A percentile compares a stretch with the other conserved stretches of the same genome.
These are phyloP conservation scores for Gasteruption jaculator DNA, from an alignment of 2,888 invertebrate species.

Conservation along the genomic window DNA sequence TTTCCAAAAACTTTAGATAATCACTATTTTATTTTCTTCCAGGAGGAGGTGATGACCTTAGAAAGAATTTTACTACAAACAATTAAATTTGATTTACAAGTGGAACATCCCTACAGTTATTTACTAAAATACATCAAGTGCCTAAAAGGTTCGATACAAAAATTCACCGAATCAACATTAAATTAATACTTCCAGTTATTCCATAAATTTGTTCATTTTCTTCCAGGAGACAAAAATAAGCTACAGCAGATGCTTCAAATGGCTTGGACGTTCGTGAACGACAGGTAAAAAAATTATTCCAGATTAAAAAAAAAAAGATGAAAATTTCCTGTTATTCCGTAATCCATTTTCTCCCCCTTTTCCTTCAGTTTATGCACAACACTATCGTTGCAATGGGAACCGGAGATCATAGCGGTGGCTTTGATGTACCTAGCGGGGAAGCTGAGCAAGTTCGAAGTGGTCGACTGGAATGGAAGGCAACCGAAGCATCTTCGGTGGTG, in stretches of 20 bases:
- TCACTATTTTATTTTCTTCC: constrained; percentile 21
- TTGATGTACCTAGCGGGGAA: constrained; percentile 96
- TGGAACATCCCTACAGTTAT: constrained; percentile 95
- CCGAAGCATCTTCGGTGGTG: constrained; percentile 87
- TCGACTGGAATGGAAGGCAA: constrained; percentile 83
- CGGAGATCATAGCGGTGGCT: constrained; percentile 96
- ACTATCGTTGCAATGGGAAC: constrained; percentile 96
- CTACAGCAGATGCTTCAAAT: constrained; percentile 96
- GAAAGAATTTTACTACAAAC: constrained; percentile 95
- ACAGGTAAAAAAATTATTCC: constrained; percentile 60
- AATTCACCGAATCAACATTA: constrained; percentile 1
- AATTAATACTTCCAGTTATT: too few species aligned
- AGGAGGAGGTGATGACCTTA: constrained; percentile 84
- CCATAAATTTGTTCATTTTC: background rate
- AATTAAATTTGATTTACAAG: constrained; percentile 97
- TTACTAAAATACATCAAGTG: constrained; percentile 91
- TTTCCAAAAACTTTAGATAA: too few species aligned
- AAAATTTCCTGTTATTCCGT: constrained; percentile 15
- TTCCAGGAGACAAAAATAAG: constrained; percentile 79
- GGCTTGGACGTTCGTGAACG: constrained; percentile 99
- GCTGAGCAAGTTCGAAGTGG: constrained; percentile 90
- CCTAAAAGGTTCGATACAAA: constrained; percentile 67
- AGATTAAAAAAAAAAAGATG: background rate
- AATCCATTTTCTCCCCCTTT: constrained; percentile 10
- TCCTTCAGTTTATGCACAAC: constrained; percentile 83